Base-by-base conservation (phyloP, 2,888 invertebrate species). In the Phanerotoma sp. region DNA sequence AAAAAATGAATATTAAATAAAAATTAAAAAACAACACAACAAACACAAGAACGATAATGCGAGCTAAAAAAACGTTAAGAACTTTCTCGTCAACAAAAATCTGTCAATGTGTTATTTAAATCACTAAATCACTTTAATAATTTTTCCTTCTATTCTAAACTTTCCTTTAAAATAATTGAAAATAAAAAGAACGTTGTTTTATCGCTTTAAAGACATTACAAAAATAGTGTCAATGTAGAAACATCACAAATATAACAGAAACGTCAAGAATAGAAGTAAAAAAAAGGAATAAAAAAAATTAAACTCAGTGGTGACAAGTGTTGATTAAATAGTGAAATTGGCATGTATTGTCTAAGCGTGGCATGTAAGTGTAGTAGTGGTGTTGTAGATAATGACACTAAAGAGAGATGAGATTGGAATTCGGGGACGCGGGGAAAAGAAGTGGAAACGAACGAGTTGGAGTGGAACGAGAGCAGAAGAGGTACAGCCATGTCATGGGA, bases 401-500 rank as follows among this genome's bases (percentile, higher is more conserved):
- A 66, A 59, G 67, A 66, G 62, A 67, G 69, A 67, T 67, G 69
- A 68, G 67, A 66, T 56, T 66, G 65, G 67, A 63, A 62, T 32
- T 63, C 65, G 64, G 60, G 61, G 59, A 58, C 60, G 59, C 54
- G 48, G 60, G 48, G 58, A 61, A 63, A 62, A 46, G 62, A 64
- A 54, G 61, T 62, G 57, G 57, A 51, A 52, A 62, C 53, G 62
- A 60, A 55, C 59, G 61, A 57, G 62, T 60, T 38, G 54, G 57
- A 28, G 61, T 55, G 60, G 54, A 60, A 60, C 62, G 64, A 51
- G 58, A 59, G 28, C 49, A 59, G 63, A 68, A 64, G 63, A 62
- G 66, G 64, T 57, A 68, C 73, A 67, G 73, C 80, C 82, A 90
- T 91, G 90, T 91, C 91, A 84, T 91, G 90, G 90, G 89, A 91